Percentiles rank a stretch among this genome's conserved stretches.
Conservation (phyloP, 2,797 vertebrate species). For the Lagodon rhomboides region DNA sequence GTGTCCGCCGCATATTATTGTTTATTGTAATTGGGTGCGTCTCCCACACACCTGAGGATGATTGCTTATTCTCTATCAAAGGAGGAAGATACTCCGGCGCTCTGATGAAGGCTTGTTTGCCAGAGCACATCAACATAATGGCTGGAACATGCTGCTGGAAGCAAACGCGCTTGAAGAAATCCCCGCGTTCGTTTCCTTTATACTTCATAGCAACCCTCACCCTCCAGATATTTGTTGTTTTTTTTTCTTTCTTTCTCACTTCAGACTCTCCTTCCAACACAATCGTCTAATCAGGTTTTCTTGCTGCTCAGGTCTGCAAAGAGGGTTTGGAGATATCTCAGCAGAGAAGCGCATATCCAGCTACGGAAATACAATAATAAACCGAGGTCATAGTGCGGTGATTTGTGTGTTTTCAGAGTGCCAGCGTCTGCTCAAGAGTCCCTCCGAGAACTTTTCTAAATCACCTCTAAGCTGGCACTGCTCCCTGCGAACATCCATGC, state of each 20-base stretch:
- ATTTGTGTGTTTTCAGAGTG: not conserved
- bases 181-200: no score
- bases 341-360: not conserved
- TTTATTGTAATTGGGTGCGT: constrained; percentile 7
- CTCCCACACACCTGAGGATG: not conserved
- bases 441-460: constrained; percentile 31
- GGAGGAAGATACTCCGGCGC: not conserved
- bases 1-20: not conserved
- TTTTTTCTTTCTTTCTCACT: not conserved
- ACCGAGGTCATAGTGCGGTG: not conserved
- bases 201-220: not conserved
- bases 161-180: not conserved
- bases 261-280: not conserved
- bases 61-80: constrained; percentile 20
- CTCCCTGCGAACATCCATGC: not conserved
- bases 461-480: constrained; percentile 35
- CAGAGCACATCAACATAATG: not conserved
- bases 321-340: not conserved
- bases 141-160: not conserved
- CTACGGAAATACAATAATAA: constrained; percentile 6
- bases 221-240: not conserved
- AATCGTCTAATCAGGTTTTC: not conserved
- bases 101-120: constrained; percentile 11
- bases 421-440: not conserved
- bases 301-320: not conserved